Evolutionary conservation across 2,797 vertebrate genomes (phyloP).

Genomic region (Phaenicophaeus curvirostris): DNA sequence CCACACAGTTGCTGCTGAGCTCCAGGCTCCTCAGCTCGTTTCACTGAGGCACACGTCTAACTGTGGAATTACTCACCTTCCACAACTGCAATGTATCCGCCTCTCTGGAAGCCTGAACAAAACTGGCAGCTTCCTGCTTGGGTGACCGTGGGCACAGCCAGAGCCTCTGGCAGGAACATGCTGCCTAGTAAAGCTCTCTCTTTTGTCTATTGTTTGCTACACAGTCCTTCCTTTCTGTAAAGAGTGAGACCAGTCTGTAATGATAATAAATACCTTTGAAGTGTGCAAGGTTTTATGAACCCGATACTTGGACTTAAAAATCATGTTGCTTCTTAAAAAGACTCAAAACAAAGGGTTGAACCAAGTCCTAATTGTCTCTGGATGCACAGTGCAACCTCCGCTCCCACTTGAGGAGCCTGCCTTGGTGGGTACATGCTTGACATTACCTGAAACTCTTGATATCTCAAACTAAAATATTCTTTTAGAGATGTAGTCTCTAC

Average conservation of each 20-base stretch:
- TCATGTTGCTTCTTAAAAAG: background rate
- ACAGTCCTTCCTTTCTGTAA: background rate
- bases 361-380: background rate
- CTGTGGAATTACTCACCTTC: background rate
- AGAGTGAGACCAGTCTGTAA: background rate
- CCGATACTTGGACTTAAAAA: background rate
- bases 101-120: background rate
- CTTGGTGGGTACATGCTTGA: background rate
- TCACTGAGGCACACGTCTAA: background rate
- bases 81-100: background rate
- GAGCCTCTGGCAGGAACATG: background rate
- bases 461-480: background rate
- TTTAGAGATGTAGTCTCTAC: background rate
- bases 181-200: too few relatives aligned
- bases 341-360: background rate
- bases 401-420: background rate
- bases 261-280: background rate
- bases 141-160: rapidly evolving
- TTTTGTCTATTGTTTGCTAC: too few relatives aligned
- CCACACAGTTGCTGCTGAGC: rapidly evolving
- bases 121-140: background rate
- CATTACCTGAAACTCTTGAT: background rate
- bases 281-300: too few relatives aligned
- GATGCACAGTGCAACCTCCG: background rate
- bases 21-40: background rate